phyloP scores from a whole-genome alignment of 2,113 vertebrate genomes.

The Chascanopsetta lugubris region DNA sequence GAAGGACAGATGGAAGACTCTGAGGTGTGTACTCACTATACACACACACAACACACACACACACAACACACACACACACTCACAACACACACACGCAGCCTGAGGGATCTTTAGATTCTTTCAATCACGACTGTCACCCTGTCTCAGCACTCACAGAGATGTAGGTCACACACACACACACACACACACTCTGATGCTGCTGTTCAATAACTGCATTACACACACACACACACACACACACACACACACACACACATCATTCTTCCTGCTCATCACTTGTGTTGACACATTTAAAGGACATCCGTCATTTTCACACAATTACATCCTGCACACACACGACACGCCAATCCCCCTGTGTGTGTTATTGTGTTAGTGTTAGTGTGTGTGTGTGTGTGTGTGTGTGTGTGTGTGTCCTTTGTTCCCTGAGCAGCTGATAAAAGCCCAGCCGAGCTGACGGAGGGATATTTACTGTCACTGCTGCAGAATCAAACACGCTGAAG shows the following conservation, averaged over 20 bases:
- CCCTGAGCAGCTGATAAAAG: background rate
- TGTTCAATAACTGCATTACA: constrained; percentile 32
- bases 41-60: background rate
- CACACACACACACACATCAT: background rate
- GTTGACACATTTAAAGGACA: background rate
- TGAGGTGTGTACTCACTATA: constrained; percentile 88
- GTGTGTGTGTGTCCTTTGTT: background rate
- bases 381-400: background rate
- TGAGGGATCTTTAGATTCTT: constrained; percentile 18
- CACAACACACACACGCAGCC: background rate
- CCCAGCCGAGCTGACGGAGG: constrained; percentile 34
- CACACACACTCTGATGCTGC: constrained; percentile 16
- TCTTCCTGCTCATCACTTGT: constrained; percentile 5
- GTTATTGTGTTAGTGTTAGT: background rate
- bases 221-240: constrained; percentile 1
- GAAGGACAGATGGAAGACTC: constrained; percentile 95
- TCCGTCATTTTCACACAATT: constrained; percentile 37
- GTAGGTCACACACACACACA: constrained; percentile 28
- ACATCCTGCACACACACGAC: constrained; percentile 4
- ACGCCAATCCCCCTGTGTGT: background rate
- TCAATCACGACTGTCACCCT: constrained; percentile 36
- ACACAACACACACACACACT: constrained; percentile 3
- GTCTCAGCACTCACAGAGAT: constrained; percentile 15
- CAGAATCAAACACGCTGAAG: constrained; percentile 4
- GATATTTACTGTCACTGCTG: constrained; percentile 6